phyloP scores from a whole-genome alignment of 64 coral and sea anemone genomes.

The Dendronephthya gigantea region DNA sequence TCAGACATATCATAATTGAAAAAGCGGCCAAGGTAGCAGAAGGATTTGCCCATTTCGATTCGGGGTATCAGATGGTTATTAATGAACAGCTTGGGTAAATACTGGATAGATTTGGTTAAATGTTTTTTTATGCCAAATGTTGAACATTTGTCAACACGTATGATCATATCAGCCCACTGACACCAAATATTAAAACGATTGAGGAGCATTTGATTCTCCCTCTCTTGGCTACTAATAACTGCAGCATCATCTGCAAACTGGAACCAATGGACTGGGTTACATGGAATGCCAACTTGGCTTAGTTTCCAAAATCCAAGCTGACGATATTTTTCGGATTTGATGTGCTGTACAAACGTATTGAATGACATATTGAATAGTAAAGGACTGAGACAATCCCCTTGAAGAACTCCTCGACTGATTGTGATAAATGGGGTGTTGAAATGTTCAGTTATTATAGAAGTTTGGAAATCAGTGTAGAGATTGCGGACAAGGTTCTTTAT shows the following conservation, averaged over 20 bases:
- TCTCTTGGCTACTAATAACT: neutral
- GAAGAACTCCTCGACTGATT: constrained; percentile 4
- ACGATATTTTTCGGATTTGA: no score
- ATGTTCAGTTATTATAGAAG: neutral
- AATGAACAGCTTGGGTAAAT: neutral
- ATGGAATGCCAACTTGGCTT: neutral
- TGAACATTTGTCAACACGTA: no score
- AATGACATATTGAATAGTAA: neutral
- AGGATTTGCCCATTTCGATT: neutral
- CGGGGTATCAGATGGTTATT: neutral
- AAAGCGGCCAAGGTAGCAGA: neutral
- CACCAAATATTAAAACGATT: no score
- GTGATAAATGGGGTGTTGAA: neutral
- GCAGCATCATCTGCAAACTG: neutral
- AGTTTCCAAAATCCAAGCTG: constrained; percentile 7
- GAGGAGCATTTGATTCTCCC: no score
- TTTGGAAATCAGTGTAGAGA: neutral
- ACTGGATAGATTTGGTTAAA: neutral
- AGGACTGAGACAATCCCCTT: neutral
- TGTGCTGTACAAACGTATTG: neutral
- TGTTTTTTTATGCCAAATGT: neutral
- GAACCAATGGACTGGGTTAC: constrained; percentile 8
- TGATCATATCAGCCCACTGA: no score
- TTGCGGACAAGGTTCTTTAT: neutral
- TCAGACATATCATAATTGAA: neutral